Conservation (phyloP, 2,797 vertebrate genomes). For the Anisognathus igniventris region DNA sequence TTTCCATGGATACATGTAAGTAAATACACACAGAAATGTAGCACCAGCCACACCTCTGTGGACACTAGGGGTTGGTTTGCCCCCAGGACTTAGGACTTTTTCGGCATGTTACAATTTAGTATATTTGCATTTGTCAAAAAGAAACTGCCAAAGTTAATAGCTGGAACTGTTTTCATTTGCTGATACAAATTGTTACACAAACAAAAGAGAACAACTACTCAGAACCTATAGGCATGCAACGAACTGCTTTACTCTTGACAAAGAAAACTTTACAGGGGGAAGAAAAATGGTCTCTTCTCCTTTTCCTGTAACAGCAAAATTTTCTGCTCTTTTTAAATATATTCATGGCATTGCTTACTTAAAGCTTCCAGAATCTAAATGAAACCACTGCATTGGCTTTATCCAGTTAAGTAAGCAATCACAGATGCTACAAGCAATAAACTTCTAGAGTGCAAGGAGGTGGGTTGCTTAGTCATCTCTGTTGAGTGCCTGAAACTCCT, state of each 20-base stretch:
- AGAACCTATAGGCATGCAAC: not conserved
- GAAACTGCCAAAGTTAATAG: not conserved
- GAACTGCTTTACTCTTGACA: not conserved
- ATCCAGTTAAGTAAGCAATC: not conserved
- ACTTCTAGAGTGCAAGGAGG: not conserved
- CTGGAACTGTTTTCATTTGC: not conserved
- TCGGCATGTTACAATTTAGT: not conserved
- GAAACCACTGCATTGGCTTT: not conserved
- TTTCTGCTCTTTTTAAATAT: not conserved
- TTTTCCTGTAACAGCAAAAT: not conserved
- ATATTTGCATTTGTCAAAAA: not conserved
- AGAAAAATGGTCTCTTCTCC: not conserved
- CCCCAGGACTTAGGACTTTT: not conserved
- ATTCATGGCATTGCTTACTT: not conserved
- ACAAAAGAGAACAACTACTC: not conserved
- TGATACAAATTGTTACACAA: not conserved
- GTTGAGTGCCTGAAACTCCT: not conserved
- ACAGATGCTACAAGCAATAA: not conserved
- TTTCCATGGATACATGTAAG: not conserved
- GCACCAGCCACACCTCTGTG: not conserved
- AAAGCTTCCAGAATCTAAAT: not conserved
- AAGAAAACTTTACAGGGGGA: not conserved
- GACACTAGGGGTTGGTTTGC: not conserved
- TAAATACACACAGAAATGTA: not conserved
- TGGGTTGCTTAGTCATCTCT: not conserved